phyloP scores from a whole-genome alignment of 2,113 vertebrate genomes.

The Chaetops frenatus region DNA sequence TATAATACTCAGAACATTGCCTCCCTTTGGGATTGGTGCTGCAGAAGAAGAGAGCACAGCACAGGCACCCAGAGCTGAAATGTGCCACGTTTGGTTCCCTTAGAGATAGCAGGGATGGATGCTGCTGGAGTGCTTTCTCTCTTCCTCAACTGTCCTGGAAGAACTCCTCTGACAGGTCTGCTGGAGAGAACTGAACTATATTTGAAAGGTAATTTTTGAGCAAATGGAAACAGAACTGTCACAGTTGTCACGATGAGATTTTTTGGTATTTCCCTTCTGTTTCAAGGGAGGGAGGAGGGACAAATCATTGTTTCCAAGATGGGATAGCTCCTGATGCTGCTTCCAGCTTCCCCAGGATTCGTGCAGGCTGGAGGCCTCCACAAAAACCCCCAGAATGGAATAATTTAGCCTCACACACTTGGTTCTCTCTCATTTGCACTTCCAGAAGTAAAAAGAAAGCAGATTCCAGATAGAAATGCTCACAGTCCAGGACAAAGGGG shows the following conservation, averaged over 20 bases:
- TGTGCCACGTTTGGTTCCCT: background rate
- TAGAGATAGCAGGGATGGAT: background rate
- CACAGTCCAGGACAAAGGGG: background rate
- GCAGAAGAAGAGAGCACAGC: conserved; percentile 8
- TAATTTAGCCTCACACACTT: background rate
- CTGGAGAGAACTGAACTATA: background rate
- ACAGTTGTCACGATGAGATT: background rate
- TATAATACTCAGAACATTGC: conserved; percentile 51
- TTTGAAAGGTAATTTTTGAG: conserved; percentile 30
- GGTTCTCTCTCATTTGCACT: background rate
- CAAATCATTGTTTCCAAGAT: background rate
- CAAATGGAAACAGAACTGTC: conserved; percentile 32
- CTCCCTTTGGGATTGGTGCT: conserved; percentile 46
- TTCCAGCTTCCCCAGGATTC: background rate
- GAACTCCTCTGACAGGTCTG: conserved; percentile 23
- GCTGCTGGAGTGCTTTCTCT: background rate
- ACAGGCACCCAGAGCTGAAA: background rate
- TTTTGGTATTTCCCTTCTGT: background rate
- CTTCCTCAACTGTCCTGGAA: conserved; percentile 12
- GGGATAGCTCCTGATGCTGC: accelerated
- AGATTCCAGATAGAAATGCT: background rate
- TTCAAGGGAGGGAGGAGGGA: background rate
- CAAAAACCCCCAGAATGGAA: accelerated
- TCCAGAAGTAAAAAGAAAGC: background rate
- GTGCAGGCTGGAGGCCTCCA: background rate